Conservation (phyloP, 2,113 vertebrate species). For the Recurvirostra avosetta region DNA sequence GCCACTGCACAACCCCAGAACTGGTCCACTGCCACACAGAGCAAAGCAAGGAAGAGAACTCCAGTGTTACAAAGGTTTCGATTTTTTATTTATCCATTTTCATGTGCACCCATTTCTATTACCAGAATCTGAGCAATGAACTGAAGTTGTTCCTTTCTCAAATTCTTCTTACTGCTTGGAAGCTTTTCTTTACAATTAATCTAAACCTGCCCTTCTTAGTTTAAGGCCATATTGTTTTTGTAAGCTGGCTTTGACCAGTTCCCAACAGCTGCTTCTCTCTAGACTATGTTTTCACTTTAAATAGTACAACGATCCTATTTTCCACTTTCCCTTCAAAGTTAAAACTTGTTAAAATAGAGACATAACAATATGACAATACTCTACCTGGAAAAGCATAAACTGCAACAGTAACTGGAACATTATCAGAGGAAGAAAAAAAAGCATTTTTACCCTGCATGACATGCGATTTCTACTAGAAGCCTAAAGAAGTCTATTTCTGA, state of each 20-base stretch:
- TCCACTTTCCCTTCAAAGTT: neutral
- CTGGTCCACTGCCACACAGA: neutral
- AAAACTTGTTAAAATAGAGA: neutral
- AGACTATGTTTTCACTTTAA: neutral
- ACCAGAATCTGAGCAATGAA: neutral
- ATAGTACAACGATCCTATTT: neutral
- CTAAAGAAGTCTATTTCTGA: neutral
- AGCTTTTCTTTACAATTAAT: neutral
- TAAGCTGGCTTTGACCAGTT: neutral
- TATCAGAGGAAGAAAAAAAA: neutral
- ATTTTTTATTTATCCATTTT: neutral
- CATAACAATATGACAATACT: neutral
- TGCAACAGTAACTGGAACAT: neutral
- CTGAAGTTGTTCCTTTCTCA: neutral
- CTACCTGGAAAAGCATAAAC: neutral
- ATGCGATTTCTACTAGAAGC: neutral
- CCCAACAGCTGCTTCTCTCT: neutral
- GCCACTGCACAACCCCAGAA: neutral
- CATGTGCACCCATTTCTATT: neutral
- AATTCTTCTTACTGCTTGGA: neutral
- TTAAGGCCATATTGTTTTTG: neutral
- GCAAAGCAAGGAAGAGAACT: neutral
- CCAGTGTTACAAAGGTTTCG: neutral
- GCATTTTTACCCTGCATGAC: neutral
- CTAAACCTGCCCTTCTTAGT: neutral